phyloP scores from a whole-genome alignment of 2,113 vertebrate species.

The Eonycteris spelaea region DNA sequence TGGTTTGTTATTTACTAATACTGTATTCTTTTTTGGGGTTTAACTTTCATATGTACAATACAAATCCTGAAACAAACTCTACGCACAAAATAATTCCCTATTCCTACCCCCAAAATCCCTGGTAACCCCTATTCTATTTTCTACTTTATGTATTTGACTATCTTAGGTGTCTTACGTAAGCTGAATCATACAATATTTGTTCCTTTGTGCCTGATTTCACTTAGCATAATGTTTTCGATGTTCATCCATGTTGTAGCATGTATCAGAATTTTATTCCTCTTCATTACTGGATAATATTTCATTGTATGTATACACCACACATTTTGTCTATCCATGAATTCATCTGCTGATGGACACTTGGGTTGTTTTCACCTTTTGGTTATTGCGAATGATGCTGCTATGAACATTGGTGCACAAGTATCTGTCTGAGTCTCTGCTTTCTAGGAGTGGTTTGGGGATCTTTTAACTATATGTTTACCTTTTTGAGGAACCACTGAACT shows the following conservation, averaged over 20 bases:
- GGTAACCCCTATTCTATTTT: not conserved
- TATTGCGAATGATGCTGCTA: not conserved
- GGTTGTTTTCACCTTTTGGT: not conserved
- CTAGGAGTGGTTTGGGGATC: not conserved
- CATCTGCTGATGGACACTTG: not conserved
- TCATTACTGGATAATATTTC: not conserved
- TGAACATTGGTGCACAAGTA: not conserved
- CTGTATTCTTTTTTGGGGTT: not conserved
- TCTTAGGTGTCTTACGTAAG: not conserved
- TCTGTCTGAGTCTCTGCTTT: not conserved
- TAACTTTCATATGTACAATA: not conserved
- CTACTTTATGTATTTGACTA: not conserved
- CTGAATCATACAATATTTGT: not conserved
- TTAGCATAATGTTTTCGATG: not conserved
- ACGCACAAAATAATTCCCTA: not conserved
- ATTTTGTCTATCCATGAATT: not conserved
- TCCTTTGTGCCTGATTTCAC: not conserved
- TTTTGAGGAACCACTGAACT: not conserved
- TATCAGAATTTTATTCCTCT: not conserved
- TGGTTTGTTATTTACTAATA: not conserved
- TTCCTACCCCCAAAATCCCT: not conserved
- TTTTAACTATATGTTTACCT: not conserved
- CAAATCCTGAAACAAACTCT: not conserved
- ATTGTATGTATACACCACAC: not conserved
- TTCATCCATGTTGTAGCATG: not conserved